Base-by-base conservation (phyloP, 2,113 vertebrate genomes). In the Zosterops japonicus region DNA sequence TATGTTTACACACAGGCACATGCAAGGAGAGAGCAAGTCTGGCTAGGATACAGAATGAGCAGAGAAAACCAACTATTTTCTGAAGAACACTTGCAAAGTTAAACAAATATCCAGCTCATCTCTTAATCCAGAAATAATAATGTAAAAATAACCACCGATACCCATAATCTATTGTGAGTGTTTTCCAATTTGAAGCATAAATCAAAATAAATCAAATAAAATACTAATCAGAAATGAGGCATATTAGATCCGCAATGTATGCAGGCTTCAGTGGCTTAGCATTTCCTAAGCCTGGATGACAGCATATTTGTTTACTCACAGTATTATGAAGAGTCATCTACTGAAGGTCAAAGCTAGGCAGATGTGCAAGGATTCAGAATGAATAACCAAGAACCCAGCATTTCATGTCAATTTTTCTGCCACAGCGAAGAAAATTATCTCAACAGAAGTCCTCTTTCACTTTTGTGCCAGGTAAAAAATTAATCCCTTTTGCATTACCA, bases 271-370 rank as follows among this genome's bases (percentile, higher is more conserved):
- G 86, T 71, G 89, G 95, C 91, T 95, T 93, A 96, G 86, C 76
- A 33, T 31, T 90, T 81, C 72, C 91, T 93, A 94, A 97, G 96
- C 93, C 72, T 87, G 72, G 76, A 92, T 91, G 91, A 92, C 89
- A 95, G 69, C 2, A 1, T 74, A 94, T 95, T 94, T 96, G 89
- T 95, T 97, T 93, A 93, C 3, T 6, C 60, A 64, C 17, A 71
- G 83, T 36, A 95, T 95, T 96, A 93, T n/a, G 44, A 92, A 81
- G 25, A 88, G 83, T 93, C 83, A 90, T 64, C 71, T 89, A 15
- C 10, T 89, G 94, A 96, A 96, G 95, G 95, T 95, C 93, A 95
- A 84, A 96, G 21, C 59, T 64, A 87, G 76, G 84, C 80, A 95
- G 80, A 94, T 89, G 69, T 41, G 27, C 68, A 89, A 94, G 47